Percentiles rank a stretch among this genome's conserved stretches.
phyloP scores from a whole-genome alignment of 2,797 vertebrate species.

The Lacerta agilis region DNA sequence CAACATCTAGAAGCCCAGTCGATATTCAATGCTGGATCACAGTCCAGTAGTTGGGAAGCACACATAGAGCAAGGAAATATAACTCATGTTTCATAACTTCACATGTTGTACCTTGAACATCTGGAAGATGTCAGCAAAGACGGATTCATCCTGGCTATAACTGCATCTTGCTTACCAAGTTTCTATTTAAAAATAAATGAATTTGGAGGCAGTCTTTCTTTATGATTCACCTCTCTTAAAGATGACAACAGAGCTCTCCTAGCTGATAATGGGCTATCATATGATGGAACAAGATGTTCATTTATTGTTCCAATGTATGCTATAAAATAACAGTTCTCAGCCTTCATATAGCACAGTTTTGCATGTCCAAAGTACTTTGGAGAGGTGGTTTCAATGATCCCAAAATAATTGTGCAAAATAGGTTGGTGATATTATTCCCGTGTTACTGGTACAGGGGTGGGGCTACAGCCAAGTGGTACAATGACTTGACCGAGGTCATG shows the following conservation, averaged over 20 bases:
- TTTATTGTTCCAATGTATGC: not conserved
- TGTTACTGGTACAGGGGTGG: too few species aligned
- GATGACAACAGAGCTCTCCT: not conserved
- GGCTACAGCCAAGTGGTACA: not conserved
- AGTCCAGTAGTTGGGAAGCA: not conserved
- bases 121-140: constrained; percentile 6
- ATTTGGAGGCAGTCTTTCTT: not conserved
- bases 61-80: not conserved
- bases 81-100: not conserved
- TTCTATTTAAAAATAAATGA: not conserved
- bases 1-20: not conserved
- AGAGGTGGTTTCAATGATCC: not conserved
- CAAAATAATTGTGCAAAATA: not conserved
- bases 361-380: not conserved
- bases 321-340: not conserved
- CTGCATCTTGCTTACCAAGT: not conserved
- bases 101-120: not conserved
- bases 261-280: not conserved
- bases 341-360: not conserved
- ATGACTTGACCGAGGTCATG: too few species aligned
- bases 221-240: not conserved
- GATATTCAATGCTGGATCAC: not conserved
- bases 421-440: not conserved
- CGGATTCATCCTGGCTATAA: not conserved
- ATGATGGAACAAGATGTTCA: not conserved